Evolutionary conservation across 1,140 invertebrate species (phyloP), one percentile per base, ranked within the genome.

Genomic region (Aphaenogaster ashmeadi): DNA sequence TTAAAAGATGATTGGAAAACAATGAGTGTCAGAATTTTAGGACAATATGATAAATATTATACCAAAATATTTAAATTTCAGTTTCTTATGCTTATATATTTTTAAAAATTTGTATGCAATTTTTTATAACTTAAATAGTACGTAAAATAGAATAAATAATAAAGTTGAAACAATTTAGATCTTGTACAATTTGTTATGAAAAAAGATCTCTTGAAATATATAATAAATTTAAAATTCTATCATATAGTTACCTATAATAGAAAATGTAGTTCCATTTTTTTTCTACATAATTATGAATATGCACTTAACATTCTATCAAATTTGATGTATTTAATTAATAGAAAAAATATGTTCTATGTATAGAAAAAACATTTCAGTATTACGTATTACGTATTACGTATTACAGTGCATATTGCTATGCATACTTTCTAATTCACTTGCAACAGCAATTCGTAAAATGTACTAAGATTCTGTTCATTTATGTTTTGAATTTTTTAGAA

Each of bases 1-100:
- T 1, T 33, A 64, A 64, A 38, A 64, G 36, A 64, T 64, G 62
- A 64, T 64, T 64, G 62, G 36, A 64, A 64, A 64, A 38, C 62
- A 38, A 38, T 64, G 15, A 64, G 0, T 38, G 7, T 64, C 15
- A 38, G 62, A 38, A 38, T 64, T 64, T 64, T 64, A 38, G 15
- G 62, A 64, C 15, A 33, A 64, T 38, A 38, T 38, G 1, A 13
- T 36, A 62, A 62, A 62, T 27, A 27, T 27, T 27, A 27, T 27
- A 27, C 15, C 13, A 60, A 33, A 33, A 33, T 62, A 62, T 62
- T 62, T 36, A 62, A 62, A 36, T 62, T 62, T 11, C 21, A 60
- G 0, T 60, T 60, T 60, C 11, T 36, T 27, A 27, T 27, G 21
- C 21, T 27, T 27, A 27, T 27, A 27, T 27, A 27, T 27, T 27